These are phyloP conservation scores for Dusona sp. DNA, from an alignment of 2,888 invertebrate species.

Conservation along the genomic window DNA sequence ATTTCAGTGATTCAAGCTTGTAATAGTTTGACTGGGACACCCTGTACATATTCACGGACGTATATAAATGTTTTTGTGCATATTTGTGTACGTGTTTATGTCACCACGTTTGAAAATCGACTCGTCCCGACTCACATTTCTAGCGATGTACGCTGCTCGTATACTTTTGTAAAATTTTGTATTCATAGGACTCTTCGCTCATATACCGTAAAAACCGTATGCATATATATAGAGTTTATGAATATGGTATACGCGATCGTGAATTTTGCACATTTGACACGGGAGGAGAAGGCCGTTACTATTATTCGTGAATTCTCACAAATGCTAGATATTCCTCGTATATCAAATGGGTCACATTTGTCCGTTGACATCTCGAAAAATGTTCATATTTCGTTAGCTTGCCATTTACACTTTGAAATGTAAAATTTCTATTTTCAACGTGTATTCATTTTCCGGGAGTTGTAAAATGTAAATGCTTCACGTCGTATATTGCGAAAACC, in stretches of 20 bases:
- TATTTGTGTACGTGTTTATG: not conserved
- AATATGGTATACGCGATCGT: constrained; percentile 43
- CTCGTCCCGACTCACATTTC: constrained; percentile 20
- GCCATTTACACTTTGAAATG: not conserved
- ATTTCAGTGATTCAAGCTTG: no score
- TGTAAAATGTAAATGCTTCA: not conserved
- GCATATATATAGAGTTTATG: constrained; percentile 44
- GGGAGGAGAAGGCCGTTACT: constrained; percentile 22
- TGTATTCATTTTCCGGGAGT: not conserved
- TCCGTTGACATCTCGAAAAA: not conserved
- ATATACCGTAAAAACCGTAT: constrained; percentile 33
- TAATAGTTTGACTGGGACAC: not conserved
- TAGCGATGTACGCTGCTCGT: constrained; percentile 15
- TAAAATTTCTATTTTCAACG: not conserved
- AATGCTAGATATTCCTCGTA: not conserved
- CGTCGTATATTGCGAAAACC: no score
- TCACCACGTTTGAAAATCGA: constrained; percentile 22
- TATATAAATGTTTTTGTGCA: constrained; percentile 10
- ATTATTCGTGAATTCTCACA: constrained; percentile 22
- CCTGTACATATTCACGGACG: not conserved
- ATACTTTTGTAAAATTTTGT: constrained; percentile 57
- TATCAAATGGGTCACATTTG: not conserved
- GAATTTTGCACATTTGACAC: constrained; percentile 49
- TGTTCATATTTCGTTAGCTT: not conserved
- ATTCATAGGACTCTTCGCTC: constrained; percentile 62